Conservation (phyloP, 2,888 invertebrate genomes). For the Apamea epomidion region DNA sequence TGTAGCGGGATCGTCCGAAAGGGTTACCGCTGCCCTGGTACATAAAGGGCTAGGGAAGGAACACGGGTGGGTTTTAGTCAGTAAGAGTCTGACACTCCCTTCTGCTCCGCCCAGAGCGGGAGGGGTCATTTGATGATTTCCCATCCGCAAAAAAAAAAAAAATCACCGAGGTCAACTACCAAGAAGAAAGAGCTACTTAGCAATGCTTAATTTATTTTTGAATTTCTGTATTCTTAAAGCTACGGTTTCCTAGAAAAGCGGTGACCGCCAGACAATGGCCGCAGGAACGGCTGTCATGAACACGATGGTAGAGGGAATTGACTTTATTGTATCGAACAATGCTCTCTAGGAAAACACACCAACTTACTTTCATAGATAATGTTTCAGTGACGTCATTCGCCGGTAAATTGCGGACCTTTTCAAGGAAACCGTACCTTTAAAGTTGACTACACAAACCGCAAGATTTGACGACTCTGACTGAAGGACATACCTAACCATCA, state of each 20-base stretch:
- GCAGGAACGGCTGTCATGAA: neutral
- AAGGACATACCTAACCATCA: too few species aligned
- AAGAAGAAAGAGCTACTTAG: conserved; percentile 1
- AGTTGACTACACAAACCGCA: neutral
- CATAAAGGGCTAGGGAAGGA: too few species aligned
- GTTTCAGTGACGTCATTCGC: neutral
- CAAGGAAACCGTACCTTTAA: neutral
- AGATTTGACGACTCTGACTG: neutral
- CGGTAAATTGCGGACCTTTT: neutral
- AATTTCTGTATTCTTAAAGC: neutral
- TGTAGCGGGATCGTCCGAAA: too few species aligned
- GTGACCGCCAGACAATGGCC: neutral
- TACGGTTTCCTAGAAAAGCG: neutral
- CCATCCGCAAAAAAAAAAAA: too few species aligned
- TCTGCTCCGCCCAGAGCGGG: too few species aligned
- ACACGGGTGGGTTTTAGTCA: too few species aligned
- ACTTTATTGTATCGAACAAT: neutral
- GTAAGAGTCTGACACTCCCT: too few species aligned
- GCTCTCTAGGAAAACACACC: neutral
- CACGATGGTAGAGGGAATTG: neutral
- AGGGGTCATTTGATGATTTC: too few species aligned
- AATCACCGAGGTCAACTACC: neutral
- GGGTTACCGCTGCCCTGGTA: too few species aligned
- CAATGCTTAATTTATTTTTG: neutral
- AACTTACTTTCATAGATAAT: neutral